Percentiles rank a stretch among this genome's conserved stretches.
Evolutionary conservation across 2,888 invertebrate genomes (phyloP).

Genomic region (Macrosiphum euphorbiae): DNA sequence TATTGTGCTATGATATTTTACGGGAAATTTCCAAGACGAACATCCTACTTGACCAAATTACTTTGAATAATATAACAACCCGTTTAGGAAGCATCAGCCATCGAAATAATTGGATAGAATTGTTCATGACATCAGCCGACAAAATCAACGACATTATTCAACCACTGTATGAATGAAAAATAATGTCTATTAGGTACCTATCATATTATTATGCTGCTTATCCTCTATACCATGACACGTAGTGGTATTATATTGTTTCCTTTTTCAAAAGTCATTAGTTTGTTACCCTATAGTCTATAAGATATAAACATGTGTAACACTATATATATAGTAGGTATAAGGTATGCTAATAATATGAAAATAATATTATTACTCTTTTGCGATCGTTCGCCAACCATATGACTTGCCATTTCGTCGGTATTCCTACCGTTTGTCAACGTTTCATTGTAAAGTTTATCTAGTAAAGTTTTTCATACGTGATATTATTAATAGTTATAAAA

Average conservation of each 20-base stretch:
- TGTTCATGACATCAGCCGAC: not conserved
- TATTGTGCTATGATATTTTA: not conserved
- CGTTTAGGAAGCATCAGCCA: not conserved
- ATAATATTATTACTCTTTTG: not conserved
- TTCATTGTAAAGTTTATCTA: not conserved
- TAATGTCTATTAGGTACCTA: not conserved
- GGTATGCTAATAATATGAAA: not conserved
- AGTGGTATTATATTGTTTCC: not conserved
- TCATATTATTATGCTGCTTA: not conserved
- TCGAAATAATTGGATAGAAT: not conserved
- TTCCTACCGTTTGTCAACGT: not conserved
- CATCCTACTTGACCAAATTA: not conserved
- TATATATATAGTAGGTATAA: not conserved
- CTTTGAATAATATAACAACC: not conserved
- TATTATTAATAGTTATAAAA: not conserved
- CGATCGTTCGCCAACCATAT: not conserved
- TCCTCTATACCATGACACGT: not conserved
- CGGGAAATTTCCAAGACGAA: no score
- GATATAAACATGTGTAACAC: not conserved
- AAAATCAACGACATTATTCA: not conserved
- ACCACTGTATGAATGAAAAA: not conserved
- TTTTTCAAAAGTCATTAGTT: not conserved
- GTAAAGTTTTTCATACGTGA: not conserved
- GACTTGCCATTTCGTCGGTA: not conserved
- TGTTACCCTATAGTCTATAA: not conserved